Evolutionary conservation across 2,113 vertebrate species (phyloP).

Genomic region (Cyprinus carpio): DNA sequence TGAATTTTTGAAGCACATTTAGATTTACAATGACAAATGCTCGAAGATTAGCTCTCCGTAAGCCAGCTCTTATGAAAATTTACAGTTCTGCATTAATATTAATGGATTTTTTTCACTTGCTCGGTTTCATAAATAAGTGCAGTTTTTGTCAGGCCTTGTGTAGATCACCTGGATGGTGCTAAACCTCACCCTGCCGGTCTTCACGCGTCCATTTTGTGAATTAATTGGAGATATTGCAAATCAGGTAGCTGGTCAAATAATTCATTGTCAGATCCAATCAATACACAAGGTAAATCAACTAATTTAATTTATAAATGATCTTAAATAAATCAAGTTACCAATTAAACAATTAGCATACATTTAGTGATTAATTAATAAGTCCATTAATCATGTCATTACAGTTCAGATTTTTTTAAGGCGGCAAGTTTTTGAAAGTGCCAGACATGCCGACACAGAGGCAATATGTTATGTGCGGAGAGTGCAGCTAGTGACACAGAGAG

Average conservation of each 20-base stretch:
- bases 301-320: constrained; percentile 99
- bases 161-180: constrained; percentile 82
- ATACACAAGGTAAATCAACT: constrained; percentile 99
- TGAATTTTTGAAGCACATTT: constrained; percentile 63
- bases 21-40: constrained; percentile 73
- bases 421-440: constrained; percentile 76
- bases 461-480: constrained; percentile 68
- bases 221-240: constrained; percentile 98
- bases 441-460: constrained; percentile 66
- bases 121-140: constrained; percentile 86
- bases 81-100: constrained; percentile 82
- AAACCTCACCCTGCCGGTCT: constrained; percentile 78
- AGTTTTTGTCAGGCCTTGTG: constrained; percentile 76
- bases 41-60: constrained; percentile 75
- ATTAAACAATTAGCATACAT: constrained; percentile 99
- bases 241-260: constrained; percentile 93
- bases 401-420: constrained; percentile 79
- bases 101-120: constrained; percentile 85
- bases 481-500: constrained; percentile 67
- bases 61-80: constrained; percentile 76
- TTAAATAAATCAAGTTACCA: constrained; percentile 98
- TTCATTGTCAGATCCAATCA: constrained; percentile 99
- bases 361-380: constrained; percentile 97
- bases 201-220: constrained; percentile 81
- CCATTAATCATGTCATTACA: constrained; percentile 92